These are phyloP conservation scores for Diorhabda carinulata DNA, from an alignment of 1,140 invertebrate genomes.

Conservation along the genomic window DNA sequence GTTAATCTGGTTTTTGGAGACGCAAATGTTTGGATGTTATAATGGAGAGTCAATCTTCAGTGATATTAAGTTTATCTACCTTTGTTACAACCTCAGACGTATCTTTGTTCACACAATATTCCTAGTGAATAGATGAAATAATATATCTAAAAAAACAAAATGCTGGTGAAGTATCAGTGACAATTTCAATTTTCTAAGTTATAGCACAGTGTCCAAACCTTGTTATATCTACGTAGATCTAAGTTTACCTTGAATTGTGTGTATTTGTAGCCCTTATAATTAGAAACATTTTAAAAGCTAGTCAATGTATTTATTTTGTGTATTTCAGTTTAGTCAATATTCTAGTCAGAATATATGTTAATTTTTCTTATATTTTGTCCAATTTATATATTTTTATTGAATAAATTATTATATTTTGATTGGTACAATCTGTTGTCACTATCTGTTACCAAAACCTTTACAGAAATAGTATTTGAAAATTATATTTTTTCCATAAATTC, in stretches of 20 bases:
- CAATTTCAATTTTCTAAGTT: conserved; percentile 13
- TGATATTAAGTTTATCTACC: too few relatives aligned
- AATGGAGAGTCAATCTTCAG: too few relatives aligned
- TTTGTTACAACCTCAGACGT: too few relatives aligned
- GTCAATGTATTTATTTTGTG: conserved; percentile 22
- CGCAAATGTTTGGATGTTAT: too few relatives aligned
- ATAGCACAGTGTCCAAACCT: conserved; percentile 23
- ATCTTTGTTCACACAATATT: too few relatives aligned
- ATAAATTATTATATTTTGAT: conserved; percentile 23
- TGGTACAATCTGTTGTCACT: not conserved
- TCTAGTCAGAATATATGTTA: conserved; percentile 21
- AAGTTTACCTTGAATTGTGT: conserved; percentile 24
- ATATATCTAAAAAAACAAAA: too few relatives aligned
- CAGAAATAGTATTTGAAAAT: too few relatives aligned
- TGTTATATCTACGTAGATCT: conserved; percentile 24
- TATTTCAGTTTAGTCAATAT: conserved; percentile 21
- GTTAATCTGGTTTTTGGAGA: too few relatives aligned
- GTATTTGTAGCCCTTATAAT: conserved; percentile 21
- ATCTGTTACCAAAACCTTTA: not conserved
- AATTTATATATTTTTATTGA: conserved; percentile 25
- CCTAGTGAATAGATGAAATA: too few relatives aligned
- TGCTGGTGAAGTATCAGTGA: conserved; percentile 8
- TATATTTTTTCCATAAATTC: too few relatives aligned
- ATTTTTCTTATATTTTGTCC: conserved; percentile 20
- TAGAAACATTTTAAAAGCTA: conserved; percentile 21